Evolutionary conservation across 2,888 invertebrate genomes (phyloP).

Genomic region (Drosophila bunnanda): DNA sequence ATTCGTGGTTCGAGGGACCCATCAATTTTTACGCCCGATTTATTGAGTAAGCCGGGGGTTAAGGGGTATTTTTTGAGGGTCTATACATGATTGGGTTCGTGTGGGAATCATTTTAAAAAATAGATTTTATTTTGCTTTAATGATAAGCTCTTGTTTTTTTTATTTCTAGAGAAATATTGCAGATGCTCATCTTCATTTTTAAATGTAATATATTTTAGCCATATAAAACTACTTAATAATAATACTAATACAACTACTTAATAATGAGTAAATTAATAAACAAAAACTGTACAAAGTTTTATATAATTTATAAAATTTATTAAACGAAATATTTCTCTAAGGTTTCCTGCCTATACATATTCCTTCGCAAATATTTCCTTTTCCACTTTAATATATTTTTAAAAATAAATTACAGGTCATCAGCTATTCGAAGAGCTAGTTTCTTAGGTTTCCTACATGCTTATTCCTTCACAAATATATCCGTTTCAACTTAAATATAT

Average conservation of each 20-base stretch:
- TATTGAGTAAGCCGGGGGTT: slow-evolving; percentile 32
- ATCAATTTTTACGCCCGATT: slow-evolving; percentile 66
- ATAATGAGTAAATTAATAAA: no score
- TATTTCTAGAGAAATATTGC: neutral
- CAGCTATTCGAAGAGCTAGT: slow-evolving; percentile 16
- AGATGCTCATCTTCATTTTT: no score
- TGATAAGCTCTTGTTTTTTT: neutral
- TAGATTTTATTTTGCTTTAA: neutral
- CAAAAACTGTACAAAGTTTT: no score
- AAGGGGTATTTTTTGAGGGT: slow-evolving; percentile 2
- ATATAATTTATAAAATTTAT: no score
- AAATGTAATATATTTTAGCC: neutral
- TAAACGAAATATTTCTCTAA: no score
- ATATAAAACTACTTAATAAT: neutral
- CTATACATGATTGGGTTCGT: neutral
- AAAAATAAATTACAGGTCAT: neutral
- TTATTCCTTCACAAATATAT: no score
- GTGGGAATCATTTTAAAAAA: no score
- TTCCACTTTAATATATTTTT: neutral
- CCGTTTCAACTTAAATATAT: no score
- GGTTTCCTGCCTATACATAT: no score
- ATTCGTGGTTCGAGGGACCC: slow-evolving; percentile 43
- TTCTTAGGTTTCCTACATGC: no score
- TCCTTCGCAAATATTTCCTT: neutral
- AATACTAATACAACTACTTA: no score